Percentiles rank a stretch among this genome's conserved stretches.
Conservation (phyloP, 2,888 invertebrate genomes). For the Tiliacea aurago region DNA sequence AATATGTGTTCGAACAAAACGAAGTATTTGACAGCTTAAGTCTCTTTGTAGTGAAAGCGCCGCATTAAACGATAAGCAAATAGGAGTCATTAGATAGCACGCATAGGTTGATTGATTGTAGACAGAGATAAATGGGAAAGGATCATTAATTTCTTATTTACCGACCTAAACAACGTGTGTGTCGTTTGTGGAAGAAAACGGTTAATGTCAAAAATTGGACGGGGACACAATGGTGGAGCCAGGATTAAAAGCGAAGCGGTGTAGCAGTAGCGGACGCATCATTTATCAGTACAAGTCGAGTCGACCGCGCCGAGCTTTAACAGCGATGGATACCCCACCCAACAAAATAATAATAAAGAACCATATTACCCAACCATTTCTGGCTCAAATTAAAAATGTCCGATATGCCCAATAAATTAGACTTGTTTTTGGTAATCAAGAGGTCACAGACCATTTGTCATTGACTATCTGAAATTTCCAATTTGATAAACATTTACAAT, state of each 20-base stretch:
- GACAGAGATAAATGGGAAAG: conserved; percentile 80
- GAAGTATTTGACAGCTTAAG: conserved; percentile 41
- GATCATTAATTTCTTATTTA: conserved; percentile 86
- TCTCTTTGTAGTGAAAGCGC: conserved; percentile 55
- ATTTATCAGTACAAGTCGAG: conserved; percentile 87
- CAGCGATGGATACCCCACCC: conserved; percentile 73
- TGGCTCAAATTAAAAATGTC: conserved; percentile 56
- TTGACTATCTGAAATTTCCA: conserved; percentile 48
- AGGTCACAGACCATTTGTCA: conserved; percentile 61
- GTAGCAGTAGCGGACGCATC: conserved; percentile 87
- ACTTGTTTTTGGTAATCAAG: conserved; percentile 57
- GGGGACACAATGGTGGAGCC: conserved; percentile 85
- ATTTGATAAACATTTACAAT: conserved; percentile 56
- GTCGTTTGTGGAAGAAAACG: conserved; percentile 80
- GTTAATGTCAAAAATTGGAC: conserved; percentile 86
- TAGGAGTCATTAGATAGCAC: conserved; percentile 76
- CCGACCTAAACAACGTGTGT: conserved; percentile 81
- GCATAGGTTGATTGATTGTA: conserved; percentile 80
- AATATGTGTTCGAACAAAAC: conserved; percentile 49
- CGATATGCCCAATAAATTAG: conserved; percentile 57
- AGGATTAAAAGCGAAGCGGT: conserved; percentile 90
- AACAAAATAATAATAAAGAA: conserved; percentile 71
- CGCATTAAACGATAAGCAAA: conserved; percentile 64
- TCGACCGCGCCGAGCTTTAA: conserved; percentile 71
- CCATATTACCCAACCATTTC: conserved; percentile 52